A percentile compares a stretch with the other conserved stretches of the same genome.
phyloP scores from a whole-genome alignment of 2,888 invertebrate genomes.

The Rhagonycha lutea region DNA sequence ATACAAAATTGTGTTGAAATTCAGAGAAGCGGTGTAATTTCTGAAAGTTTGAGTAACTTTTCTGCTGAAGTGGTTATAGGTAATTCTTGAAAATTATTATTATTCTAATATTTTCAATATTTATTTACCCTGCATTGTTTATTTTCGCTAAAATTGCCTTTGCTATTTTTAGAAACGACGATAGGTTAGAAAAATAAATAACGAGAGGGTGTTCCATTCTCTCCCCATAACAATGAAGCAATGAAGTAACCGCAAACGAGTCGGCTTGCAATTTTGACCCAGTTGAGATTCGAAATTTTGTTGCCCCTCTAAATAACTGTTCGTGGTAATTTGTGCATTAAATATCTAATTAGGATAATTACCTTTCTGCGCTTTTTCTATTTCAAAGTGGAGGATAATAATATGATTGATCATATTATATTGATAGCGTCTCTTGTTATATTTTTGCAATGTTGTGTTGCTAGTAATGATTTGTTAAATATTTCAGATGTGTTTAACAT shows the following conservation, averaged over 20 bases:
- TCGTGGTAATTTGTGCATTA: background rate
- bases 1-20: slow-evolving; percentile 12
- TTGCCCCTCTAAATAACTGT: background rate
- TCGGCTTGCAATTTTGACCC: background rate
- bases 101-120: background rate
- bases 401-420: no score
- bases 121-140: background rate
- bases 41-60: slow-evolving; percentile 1
- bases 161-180: background rate
- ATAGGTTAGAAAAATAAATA: background rate
- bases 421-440: background rate
- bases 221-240: background rate
- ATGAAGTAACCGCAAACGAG: background rate
- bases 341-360: background rate
- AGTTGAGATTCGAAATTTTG: background rate
- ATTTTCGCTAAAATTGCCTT: background rate
- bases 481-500: background rate
- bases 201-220: background rate
- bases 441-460: background rate
- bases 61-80: background rate
- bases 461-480: background rate
- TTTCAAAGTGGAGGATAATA: background rate
- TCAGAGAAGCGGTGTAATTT: slow-evolving; percentile 7
- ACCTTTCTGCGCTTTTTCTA: background rate
- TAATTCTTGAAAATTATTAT: background rate